A percentile compares a stretch with the other conserved stretches of the same genome.
phyloP scores from a whole-genome alignment of 2,888 invertebrate species.

The Caenorhabditis imperialis region DNA sequence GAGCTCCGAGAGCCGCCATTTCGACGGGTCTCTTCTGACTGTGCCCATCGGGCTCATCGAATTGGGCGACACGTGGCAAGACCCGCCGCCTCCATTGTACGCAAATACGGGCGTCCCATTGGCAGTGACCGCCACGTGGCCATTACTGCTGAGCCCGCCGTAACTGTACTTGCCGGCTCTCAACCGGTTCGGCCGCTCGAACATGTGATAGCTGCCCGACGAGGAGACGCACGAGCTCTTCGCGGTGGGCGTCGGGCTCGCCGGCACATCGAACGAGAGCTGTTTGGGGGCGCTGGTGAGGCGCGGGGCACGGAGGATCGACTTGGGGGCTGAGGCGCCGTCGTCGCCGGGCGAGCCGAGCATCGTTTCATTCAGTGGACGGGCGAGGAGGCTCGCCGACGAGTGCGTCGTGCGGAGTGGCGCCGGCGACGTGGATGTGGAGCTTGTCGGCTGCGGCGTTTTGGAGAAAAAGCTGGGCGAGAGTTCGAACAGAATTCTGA shows the following conservation, averaged over 20 bases:
- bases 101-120: conserved; percentile 42
- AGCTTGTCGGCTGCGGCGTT: conserved; percentile 16
- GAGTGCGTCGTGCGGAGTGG: conserved; percentile 41
- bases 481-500: conserved; percentile 55
- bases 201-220: conserved; percentile 59
- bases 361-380: conserved; percentile 35
- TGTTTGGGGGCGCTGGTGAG: conserved; percentile 55
- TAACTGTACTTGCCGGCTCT: conserved; percentile 41
- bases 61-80: conserved; percentile 14
- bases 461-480: conserved; percentile 48
- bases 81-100: conserved; percentile 17
- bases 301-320: conserved; percentile 52
- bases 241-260: conserved; percentile 54
- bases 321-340: conserved; percentile 33
- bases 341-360: conserved; percentile 32
- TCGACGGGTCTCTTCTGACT: conserved; percentile 49
- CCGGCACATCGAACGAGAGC: conserved; percentile 63
- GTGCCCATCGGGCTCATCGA: conserved; percentile 30
- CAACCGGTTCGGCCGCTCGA: conserved; percentile 48
- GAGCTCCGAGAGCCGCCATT: conserved; percentile 53
- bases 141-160: conserved; percentile 37
- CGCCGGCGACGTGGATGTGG: conserved; percentile 19
- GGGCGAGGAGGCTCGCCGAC: conserved; percentile 36
- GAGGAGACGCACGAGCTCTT: conserved; percentile 53
- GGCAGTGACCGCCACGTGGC: conserved; percentile 37